Evolutionary conservation across 2,797 vertebrate species (phyloP).

Genomic region (Gouania willdenowi): DNA sequence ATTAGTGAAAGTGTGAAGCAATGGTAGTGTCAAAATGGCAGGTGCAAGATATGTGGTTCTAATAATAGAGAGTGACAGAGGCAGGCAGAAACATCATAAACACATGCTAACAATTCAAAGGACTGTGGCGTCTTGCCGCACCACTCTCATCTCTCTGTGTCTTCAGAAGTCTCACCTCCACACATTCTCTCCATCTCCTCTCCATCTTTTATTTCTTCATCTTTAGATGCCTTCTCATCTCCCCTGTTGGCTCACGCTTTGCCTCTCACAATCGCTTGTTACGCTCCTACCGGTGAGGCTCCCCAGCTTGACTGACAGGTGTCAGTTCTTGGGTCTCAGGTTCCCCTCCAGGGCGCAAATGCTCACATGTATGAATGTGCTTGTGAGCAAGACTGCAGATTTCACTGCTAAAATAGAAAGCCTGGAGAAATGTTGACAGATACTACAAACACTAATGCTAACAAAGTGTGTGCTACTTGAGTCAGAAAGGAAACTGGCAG

Average conservation of each 20-base stretch:
- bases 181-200: conserved; percentile 42
- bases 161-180: conserved; percentile 64
- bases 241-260: conserved; percentile 19
- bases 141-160: conserved; percentile 48
- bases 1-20: conserved; percentile 50
- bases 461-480: not conserved
- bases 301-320: conserved; percentile 66
- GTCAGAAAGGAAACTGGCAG: conserved; percentile 10
- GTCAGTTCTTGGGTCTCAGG: conserved; percentile 58
- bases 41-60: conserved; percentile 62
- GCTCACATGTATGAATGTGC: conserved; percentile 23
- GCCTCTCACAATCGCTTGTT: conserved; percentile 35
- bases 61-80: conserved; percentile 70
- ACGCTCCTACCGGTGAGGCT: conserved; percentile 46
- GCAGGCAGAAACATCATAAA: conserved; percentile 67
- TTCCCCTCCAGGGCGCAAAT: conserved; percentile 36
- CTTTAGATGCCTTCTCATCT: conserved; percentile 44
- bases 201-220: too few species aligned
- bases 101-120: conserved; percentile 71
- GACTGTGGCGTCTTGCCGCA: conserved; percentile 48
- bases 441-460: not conserved
- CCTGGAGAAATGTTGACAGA: conserved; percentile 32
- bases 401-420: conserved; percentile 50
- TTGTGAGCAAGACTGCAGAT: conserved; percentile 16
- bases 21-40: conserved; percentile 62